Evolutionary conservation across 2,888 invertebrate species (phyloP).

Genomic region (Sphecodes monilicornis): DNA sequence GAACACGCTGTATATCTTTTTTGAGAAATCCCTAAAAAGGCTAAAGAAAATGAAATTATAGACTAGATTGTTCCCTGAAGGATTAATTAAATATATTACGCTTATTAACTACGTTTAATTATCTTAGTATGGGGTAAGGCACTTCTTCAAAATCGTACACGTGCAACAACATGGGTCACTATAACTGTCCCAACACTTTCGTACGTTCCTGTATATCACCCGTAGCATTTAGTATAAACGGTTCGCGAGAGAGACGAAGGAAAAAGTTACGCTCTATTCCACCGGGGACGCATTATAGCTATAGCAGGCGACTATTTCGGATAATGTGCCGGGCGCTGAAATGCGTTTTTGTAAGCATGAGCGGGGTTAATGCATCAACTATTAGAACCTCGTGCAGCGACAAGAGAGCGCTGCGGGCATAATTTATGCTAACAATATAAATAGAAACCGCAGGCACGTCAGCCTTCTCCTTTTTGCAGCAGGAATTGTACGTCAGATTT

Average conservation of each 20-base stretch:
- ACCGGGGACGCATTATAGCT: not conserved
- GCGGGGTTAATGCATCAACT: slow-evolving; percentile 19
- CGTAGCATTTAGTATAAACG: not conserved
- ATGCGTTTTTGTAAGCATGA: slow-evolving; percentile 7
- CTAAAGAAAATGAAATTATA: too few relatives aligned
- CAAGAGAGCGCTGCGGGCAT: not conserved
- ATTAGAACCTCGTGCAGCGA: slow-evolving; percentile 22
- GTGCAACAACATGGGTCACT: not conserved
- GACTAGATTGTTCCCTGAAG: too few relatives aligned
- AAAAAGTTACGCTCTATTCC: slow-evolving; percentile 12
- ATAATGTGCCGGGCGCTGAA: slow-evolving; percentile 21
- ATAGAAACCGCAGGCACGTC: not conserved
- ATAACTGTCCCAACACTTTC: not conserved
- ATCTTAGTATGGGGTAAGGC: not conserved
- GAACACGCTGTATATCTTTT: too few relatives aligned
- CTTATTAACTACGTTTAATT: too few relatives aligned
- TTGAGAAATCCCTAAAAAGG: too few relatives aligned
- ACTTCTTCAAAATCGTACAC: not conserved
- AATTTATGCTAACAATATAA: slow-evolving; percentile 36
- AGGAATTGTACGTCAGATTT: slow-evolving; percentile 44
- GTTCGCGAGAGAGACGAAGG: not conserved
- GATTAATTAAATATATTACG: too few relatives aligned
- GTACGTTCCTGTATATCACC: not conserved
- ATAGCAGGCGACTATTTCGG: not conserved
- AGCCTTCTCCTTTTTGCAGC: not conserved